These are phyloP conservation scores for Caenorhabditis remanei DNA, from an alignment of 1,140 invertebrate genomes.

Conservation along the genomic window DNA sequence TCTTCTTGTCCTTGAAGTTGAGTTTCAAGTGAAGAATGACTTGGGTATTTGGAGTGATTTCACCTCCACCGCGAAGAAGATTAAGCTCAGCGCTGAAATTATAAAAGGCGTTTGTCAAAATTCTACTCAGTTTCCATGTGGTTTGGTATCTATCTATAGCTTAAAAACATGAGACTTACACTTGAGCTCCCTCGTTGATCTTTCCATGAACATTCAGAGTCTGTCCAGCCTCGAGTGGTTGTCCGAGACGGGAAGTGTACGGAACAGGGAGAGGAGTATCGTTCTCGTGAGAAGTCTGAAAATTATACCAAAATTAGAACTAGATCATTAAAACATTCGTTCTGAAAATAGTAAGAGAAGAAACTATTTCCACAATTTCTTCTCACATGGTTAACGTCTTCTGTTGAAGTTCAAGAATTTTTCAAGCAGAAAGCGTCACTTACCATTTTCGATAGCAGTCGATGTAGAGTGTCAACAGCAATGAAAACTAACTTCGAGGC, in stretches of 20 bases:
- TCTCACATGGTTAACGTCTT: too few species aligned
- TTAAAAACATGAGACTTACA: not conserved
- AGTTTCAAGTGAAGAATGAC: conserved; percentile 64
- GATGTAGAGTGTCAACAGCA: conserved; percentile 31
- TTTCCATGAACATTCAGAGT: conserved; percentile 44
- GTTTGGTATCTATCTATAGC: not conserved
- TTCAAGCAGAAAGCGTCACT: not conserved
- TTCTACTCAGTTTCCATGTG: not conserved
- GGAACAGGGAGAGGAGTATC: conserved; percentile 37
- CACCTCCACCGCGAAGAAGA: conserved; percentile 64
- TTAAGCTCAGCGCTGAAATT: conserved; percentile 62
- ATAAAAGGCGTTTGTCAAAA: not conserved
- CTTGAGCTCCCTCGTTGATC: conserved; percentile 32
- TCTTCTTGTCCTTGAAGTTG: conserved; percentile 65
- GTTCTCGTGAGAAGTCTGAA: conserved; percentile 22
- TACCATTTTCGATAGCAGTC: conserved; percentile 40
- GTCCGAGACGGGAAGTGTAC: conserved; percentile 43
- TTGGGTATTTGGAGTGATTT: conserved; percentile 56
- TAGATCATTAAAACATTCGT: too few species aligned
- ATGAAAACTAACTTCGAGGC: conserved; percentile 13
- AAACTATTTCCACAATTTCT: too few species aligned
- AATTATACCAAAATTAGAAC: not conserved
- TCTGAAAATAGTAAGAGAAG: too few species aligned
- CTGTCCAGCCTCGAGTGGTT: conserved; percentile 40
- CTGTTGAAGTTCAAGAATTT: too few species aligned